Evolutionary conservation across 2,113 vertebrate species (phyloP).

Genomic region (Anguilla japonica): DNA sequence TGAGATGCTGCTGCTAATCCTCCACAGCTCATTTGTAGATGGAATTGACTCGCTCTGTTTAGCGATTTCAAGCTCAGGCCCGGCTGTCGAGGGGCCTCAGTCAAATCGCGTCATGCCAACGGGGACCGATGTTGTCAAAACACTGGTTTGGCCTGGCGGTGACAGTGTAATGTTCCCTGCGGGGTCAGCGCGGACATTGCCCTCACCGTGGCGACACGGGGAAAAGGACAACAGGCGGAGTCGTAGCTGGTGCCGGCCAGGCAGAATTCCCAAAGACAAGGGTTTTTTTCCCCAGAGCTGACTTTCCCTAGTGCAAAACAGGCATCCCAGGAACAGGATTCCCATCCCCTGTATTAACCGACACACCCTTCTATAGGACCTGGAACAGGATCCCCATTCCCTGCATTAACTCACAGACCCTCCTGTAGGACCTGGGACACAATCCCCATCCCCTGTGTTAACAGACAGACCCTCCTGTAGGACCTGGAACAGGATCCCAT

Average conservation of each 20-base stretch:
- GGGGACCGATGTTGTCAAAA: not conserved
- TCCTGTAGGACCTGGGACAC: not conserved
- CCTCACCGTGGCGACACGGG: not conserved
- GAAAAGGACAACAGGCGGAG: not conserved
- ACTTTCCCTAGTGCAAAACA: not conserved
- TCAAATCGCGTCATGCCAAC: not conserved
- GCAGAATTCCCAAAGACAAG: too few relatives aligned
- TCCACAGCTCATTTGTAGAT: not conserved
- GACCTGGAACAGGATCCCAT: not conserved
- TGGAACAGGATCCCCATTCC: not conserved
- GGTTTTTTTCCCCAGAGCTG: not conserved
- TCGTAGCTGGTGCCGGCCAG: not conserved
- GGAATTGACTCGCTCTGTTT: constrained; percentile 15
- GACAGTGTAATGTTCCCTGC: not conserved
- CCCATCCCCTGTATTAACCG: not conserved
- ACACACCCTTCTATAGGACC: not conserved
- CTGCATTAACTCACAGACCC: not conserved
- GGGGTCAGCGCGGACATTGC: not conserved
- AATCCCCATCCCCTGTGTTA: not conserved
- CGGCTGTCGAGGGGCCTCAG: not conserved
- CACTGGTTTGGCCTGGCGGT: not conserved
- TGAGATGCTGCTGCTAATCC: not conserved
- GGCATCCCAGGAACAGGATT: not conserved
- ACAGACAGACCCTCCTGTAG: not conserved
- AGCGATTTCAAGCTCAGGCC: constrained; percentile 16